Evolutionary conservation across 2,797 vertebrate genomes (phyloP).

Genomic region (Paramormyrops hopkinsi): DNA sequence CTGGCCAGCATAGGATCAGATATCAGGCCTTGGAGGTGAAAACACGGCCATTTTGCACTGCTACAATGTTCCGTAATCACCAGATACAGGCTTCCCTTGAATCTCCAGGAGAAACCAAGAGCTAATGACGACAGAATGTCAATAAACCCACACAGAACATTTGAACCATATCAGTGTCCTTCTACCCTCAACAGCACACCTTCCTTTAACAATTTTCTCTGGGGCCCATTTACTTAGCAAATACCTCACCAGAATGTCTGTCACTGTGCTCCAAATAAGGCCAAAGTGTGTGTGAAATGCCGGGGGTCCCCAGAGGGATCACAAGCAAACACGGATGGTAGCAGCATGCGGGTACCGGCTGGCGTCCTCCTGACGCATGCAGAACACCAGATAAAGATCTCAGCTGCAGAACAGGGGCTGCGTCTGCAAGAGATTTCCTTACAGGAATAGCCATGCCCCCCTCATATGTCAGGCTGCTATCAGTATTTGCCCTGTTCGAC

Average conservation of each 20-base stretch:
- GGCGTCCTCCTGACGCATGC: not conserved
- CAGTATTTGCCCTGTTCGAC: not conserved
- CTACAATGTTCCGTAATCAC: not conserved
- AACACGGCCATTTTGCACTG: not conserved
- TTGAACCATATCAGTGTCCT: not conserved
- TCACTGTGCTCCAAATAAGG: not conserved
- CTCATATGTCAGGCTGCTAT: not conserved
- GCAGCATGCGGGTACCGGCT: not conserved
- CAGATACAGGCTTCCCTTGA: not conserved
- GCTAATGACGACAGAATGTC: not conserved
- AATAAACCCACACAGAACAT: not conserved
- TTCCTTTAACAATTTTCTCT: not conserved
- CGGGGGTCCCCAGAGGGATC: not conserved
- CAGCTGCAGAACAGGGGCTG: not conserved
- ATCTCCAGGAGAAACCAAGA: not conserved
- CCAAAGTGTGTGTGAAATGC: not conserved
- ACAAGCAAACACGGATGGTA: not conserved
- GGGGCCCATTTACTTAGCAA: not conserved
- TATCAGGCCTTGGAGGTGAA: not conserved
- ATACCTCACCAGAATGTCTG: not conserved
- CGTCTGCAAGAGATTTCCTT: not conserved
- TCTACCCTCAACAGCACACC: not conserved
- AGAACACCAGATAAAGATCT: not conserved
- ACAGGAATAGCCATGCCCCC: not conserved
- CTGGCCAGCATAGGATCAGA: not conserved